Evolutionary conservation across 2,113 vertebrate genomes (phyloP).

Genomic region (Muntiacus muntjak): DNA sequence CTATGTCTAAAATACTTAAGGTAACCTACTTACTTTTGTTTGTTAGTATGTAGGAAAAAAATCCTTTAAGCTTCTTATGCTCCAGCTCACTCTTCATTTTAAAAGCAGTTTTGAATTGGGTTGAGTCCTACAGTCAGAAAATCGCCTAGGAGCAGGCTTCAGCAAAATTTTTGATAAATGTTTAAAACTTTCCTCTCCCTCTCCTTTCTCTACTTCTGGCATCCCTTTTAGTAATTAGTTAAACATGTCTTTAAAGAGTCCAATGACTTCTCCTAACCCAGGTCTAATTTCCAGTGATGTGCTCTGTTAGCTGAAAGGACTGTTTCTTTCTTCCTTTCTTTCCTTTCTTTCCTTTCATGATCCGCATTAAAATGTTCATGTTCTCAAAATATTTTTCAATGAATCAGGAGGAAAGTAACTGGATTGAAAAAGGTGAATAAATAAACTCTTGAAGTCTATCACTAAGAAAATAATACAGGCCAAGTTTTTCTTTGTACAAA

Average conservation of each 20-base stretch:
- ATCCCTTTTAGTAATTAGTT: neutral
- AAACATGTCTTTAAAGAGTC: neutral
- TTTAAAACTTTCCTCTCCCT: neutral
- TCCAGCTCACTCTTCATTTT: neutral
- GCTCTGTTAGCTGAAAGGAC: neutral
- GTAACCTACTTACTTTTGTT: constrained; percentile 5
- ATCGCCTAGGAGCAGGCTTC: neutral
- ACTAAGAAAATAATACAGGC: neutral
- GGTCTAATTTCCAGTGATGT: neutral
- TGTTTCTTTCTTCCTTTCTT: neutral
- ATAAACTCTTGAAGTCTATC: neutral
- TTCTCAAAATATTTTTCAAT: neutral
- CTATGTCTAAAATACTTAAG: neutral
- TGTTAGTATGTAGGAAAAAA: neutral
- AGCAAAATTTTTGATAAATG: neutral
- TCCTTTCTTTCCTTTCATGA: neutral
- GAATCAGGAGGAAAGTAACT: neutral
- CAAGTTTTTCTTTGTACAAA: neutral
- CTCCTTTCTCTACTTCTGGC: neutral
- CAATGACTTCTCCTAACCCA: neutral
- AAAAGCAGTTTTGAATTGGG: neutral
- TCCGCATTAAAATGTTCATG: neutral
- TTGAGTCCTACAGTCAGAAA: neutral
- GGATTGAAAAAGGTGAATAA: neutral
- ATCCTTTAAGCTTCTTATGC: neutral